Base-by-base conservation (phyloP, 2,113 vertebrate species). In the Addax nasomaculatus region DNA sequence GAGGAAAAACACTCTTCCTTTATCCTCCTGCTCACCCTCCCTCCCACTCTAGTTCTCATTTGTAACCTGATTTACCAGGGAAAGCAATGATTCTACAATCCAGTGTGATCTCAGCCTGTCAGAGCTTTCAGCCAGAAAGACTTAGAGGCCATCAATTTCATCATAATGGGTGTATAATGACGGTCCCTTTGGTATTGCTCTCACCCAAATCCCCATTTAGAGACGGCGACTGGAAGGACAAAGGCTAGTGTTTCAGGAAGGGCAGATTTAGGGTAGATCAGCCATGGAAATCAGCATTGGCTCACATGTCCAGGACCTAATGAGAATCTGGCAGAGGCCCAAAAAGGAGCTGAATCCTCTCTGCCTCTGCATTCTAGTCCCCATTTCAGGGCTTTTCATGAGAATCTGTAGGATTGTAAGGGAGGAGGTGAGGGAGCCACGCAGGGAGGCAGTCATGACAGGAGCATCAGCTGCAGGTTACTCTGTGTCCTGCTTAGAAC, bases 211-310 rank as follows among this genome's bases (percentile, higher is more conserved):
- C 96, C 97, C 93, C 91, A 94, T 98, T 98, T 98, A 98, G 95
- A 98, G 96, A 53, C 36, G 39, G 90, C 0, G 70, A 80, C 83
- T 81, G 83, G 53, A 62, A 83, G 85, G 85, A 98, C 97, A 98
- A 98, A 98, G 90, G 51, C 97, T 86, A 97, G 97, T 98, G 96
- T 98, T 98, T 98, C 88, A 73, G 98, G 93, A 96, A 96, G 97
- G 96, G 97, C 95, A 98, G 97, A 94, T 96, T 97, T 84, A 89
- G 97, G 88, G 78, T 93, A 97, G 97, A 98, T 98, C 95, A 95
- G 95, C 92, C 93, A 96, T 97, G 97, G 97, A 96, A 98, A 98
- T 97, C 92, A 51, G 90, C 85, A 45, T 90, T 96, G 97, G 97
- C 89, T 97, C 94, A 80, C 97, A 96, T 89, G 95, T 96, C 95